Base-by-base conservation (phyloP, 2,797 vertebrate genomes). In the Sorex maritimensis region DNA sequence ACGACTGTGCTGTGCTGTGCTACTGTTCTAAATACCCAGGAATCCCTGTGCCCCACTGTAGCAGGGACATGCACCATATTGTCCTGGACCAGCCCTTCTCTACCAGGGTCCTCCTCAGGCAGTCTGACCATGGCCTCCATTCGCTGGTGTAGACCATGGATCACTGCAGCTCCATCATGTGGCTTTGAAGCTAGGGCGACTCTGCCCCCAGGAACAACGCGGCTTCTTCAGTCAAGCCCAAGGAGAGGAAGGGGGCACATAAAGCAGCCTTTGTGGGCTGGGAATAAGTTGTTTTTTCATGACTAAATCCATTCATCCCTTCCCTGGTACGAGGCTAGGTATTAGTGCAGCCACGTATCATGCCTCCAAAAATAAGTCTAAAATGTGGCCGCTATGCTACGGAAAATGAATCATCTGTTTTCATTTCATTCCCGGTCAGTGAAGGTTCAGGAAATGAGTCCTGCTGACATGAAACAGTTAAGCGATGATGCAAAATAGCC, bases 241-340 rank as follows among this genome's bases (percentile, higher is more conserved):
- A 93, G 65, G 71, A 90, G 61, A 91, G 78, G 81, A 82, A 90
- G 80, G 21, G 72, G 15, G 41, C 1, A 2, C 23, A 96, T 89
- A 96, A 96, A 94, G 95, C 55, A 92, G 92, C 21, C 86, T 93
- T 95, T 96, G 93, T 93, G 34, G 83, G 67, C 71, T 92, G 65
- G 84, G 86, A 91, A 77, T 87, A 74, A 96, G 83, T 93, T 94
- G 65, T 78, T 73, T 90, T 96, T 91, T 95, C 92, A 92, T 63
- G 79, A 86, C 81, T 61, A 91, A 91, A 94, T 94, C 80, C 94
- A 94, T 88, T 92, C 94, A 88, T 83, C 82, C 92, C 85, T 79
- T 90, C 95, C 87, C 55, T 46, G 73, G 84, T 85, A 77, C 61
- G 71, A 87, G n/a, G 38, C 23, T 71, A 85, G 69, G 55, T 89